These are phyloP conservation scores for Leuciscus idus DNA, from an alignment of 2,113 vertebrate species.

Conservation along the genomic window DNA sequence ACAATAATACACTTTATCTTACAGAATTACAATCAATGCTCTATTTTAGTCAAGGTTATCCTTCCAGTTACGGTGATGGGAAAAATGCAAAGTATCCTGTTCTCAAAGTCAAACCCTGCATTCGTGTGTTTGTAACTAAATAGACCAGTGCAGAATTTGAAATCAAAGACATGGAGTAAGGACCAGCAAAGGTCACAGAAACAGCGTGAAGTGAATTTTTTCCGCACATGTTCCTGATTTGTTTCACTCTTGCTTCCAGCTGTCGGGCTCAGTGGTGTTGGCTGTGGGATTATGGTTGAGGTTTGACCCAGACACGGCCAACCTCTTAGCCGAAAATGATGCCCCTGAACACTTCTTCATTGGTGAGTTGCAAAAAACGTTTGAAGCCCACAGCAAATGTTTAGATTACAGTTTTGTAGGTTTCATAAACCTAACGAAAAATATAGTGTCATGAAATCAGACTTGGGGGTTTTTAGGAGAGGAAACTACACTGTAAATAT, in stretches of 20 bases:
- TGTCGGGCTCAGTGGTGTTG: conserved; percentile 87
- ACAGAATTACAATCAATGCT: conserved; percentile 54
- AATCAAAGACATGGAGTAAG: not conserved
- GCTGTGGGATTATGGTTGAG: conserved; percentile 92
- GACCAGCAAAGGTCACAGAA: not conserved
- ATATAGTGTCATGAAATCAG: not conserved
- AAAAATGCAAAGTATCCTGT: conserved; percentile 10
- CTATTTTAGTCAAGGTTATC: conserved; percentile 48
- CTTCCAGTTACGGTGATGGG: not conserved
- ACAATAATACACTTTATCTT: conserved; percentile 33
- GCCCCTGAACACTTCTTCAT: conserved; percentile 88
- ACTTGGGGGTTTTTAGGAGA: not conserved
- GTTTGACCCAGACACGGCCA: conserved; percentile 82
- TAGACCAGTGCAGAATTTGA: not conserved
- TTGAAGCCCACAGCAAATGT: not conserved
- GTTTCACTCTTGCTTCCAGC: conserved; percentile 72
- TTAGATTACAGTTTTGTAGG: not conserved
- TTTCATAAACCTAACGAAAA: not conserved
- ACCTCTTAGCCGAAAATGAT: conserved; percentile 78
- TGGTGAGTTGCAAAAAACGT: conserved; percentile 77
- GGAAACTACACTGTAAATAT: not conserved
- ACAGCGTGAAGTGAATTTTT: not conserved
- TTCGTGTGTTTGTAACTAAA: not conserved
- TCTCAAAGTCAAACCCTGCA: conserved; percentile 17
- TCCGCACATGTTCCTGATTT: not conserved